A percentile compares a stretch with the other conserved stretches of the same genome.
Conservation (phyloP, 2,888 invertebrate genomes). For the Dolichomitus sp. region DNA sequence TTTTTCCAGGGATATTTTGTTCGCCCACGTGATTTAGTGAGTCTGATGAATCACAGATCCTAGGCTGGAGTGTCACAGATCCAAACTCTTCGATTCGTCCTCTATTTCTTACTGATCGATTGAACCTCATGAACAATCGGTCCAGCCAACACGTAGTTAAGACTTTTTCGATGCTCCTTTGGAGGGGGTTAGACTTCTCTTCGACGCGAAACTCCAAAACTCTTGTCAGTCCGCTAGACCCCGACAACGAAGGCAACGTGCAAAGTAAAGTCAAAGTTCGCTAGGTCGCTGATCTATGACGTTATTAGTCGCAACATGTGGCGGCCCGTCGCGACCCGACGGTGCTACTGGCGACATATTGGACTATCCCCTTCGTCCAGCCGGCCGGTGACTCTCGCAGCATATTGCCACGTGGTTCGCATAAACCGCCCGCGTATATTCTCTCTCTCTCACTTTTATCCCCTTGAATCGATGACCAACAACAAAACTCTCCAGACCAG, state of each 20-base stretch:
- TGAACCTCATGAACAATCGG: conserved; percentile 17
- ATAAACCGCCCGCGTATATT: conserved; percentile 56
- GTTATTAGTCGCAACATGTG: conserved; percentile 80
- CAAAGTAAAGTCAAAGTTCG: conserved; percentile 73
- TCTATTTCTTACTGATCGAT: background rate
- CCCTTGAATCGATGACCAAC: conserved; percentile 33
- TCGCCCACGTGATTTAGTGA: no score
- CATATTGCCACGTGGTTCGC: conserved; percentile 66
- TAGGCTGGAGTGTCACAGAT: no score
- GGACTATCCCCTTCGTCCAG: conserved; percentile 69
- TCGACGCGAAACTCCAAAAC: conserved; percentile 23
- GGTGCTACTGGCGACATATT: conserved; percentile 77
- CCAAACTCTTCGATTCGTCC: no score
- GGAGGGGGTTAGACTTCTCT: background rate
- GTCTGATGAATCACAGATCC: no score
- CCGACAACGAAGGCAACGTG: conserved; percentile 50
- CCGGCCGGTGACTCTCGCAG: conserved; percentile 38
- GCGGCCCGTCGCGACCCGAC: conserved; percentile 75
- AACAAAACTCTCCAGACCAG: conserved; percentile 32
- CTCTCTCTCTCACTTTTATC: conserved; percentile 31
- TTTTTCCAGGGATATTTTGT: no score
- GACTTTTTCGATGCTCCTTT: conserved; percentile 25
- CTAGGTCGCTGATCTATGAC: conserved; percentile 78
- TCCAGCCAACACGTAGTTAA: conserved; percentile 47
- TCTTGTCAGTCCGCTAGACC: conserved; percentile 7